These are phyloP conservation scores for Cairina moschata DNA, from an alignment of 2,113 vertebrate genomes.

Conservation along the genomic window DNA sequence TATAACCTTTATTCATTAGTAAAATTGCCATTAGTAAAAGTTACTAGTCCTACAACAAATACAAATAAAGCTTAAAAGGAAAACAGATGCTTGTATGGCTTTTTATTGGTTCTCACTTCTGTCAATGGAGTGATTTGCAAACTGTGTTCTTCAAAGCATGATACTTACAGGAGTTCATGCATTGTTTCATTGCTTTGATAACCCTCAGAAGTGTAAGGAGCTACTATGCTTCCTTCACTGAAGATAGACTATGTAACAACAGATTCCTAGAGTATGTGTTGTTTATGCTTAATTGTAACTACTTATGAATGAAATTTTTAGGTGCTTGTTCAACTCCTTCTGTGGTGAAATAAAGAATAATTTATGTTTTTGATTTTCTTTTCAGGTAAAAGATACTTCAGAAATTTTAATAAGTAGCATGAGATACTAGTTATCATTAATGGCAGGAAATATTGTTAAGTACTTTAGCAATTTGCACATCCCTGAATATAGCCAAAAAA, in stretches of 20 bases:
- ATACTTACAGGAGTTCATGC: not conserved
- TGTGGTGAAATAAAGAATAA: not conserved
- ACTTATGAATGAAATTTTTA: not conserved
- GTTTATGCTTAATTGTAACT: not conserved
- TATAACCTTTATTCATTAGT: not conserved
- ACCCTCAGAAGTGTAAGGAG: not conserved
- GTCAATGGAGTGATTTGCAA: too few relatives aligned
- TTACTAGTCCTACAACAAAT: not conserved
- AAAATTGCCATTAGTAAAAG: not conserved
- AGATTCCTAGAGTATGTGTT: not conserved
- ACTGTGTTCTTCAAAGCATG: not conserved
- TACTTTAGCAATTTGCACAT: not conserved
- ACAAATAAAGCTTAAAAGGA: not conserved
- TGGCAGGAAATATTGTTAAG: not conserved
- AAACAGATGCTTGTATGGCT: not conserved
- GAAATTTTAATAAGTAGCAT: not conserved
- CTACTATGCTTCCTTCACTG: not conserved
- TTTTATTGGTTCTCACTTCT: accelerated
- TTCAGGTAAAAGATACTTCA: not conserved
- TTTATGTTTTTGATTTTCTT: not conserved
- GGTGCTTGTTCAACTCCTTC: not conserved
- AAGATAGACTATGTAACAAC: not conserved
- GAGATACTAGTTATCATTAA: not conserved
- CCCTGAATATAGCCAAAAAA: not conserved
- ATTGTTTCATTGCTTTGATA: not conserved